These are phyloP conservation scores for Sebastes ruberrimus DNA, from an alignment of 2,797 vertebrate species.

Conservation along the genomic window DNA sequence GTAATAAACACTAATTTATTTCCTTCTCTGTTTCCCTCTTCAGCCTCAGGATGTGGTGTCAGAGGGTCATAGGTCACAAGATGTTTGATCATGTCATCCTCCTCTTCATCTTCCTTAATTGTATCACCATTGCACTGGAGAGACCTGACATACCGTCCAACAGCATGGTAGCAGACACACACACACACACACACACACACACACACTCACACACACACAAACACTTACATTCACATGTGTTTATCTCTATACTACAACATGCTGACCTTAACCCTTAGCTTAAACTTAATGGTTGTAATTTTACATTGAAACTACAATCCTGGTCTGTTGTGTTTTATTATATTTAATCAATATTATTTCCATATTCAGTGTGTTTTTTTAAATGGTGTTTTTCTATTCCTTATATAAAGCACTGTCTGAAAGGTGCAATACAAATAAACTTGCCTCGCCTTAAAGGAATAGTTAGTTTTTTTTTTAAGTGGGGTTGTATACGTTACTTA, in stretches of 20 bases:
- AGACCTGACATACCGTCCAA: conserved; percentile 89
- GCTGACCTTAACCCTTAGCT: neutral
- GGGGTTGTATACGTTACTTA: neutral
- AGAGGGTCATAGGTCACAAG: conserved; percentile 93
- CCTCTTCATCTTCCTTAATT: conserved; percentile 99
- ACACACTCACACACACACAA: neutral
- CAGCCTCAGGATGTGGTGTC: conserved; percentile 91
- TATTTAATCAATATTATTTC: neutral
- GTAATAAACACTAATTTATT: neutral
- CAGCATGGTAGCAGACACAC: conserved; percentile 86
- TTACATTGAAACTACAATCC: neutral
- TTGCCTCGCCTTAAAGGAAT: neutral
- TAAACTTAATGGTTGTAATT: neutral
- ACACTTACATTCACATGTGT: neutral
- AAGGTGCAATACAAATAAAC: neutral
- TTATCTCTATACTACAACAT: neutral
- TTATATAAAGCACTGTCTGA: neutral
- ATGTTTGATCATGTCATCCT: conserved; percentile 96
- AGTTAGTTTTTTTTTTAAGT: too few relatives aligned
- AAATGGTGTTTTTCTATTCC: neutral
- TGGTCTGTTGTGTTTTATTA: neutral
- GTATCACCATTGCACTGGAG: conserved; percentile 97
- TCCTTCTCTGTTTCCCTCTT: neutral
- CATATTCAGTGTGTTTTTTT: neutral
- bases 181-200: neutral